These are phyloP conservation scores for Cynopterus brachyotis DNA, from an alignment of 2,113 vertebrate genomes.

Conservation along the genomic window DNA sequence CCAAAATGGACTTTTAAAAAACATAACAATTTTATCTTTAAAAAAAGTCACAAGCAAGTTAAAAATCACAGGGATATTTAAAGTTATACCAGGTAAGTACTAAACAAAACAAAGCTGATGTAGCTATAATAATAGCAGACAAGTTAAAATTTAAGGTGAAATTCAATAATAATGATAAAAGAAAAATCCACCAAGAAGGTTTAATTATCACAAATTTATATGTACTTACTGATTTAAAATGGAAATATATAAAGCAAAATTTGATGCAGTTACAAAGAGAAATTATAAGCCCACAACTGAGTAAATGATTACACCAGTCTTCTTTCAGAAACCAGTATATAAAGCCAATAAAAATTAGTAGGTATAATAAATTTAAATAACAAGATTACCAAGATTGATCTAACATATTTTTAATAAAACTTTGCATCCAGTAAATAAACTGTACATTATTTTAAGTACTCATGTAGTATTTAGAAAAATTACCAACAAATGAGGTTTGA, in stretches of 20 bases:
- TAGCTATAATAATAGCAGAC: not conserved
- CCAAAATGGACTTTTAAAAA: not conserved
- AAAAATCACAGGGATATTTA: not conserved
- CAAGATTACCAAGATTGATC: not conserved
- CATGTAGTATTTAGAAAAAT: not conserved
- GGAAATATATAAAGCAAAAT: not conserved
- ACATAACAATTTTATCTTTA: not conserved
- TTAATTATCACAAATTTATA: not conserved
- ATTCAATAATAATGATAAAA: not conserved
- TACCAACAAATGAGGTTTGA: not conserved
- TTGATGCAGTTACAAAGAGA: not conserved
- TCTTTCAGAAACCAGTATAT: not conserved
- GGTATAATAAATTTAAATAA: not conserved
- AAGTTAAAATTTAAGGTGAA: conserved; percentile 13
- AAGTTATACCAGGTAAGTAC: not conserved
- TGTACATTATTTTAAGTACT: not conserved
- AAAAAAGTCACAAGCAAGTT: not conserved
- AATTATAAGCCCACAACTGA: not conserved
- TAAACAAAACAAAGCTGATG: not conserved
- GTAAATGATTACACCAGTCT: not conserved
- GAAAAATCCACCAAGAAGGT: not conserved
- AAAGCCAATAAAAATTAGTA: not conserved
- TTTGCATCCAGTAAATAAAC: not conserved
- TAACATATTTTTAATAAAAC: not conserved
- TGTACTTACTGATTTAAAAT: not conserved